phyloP scores from a whole-genome alignment of 2,113 vertebrate species.

The Malurus elegans region DNA sequence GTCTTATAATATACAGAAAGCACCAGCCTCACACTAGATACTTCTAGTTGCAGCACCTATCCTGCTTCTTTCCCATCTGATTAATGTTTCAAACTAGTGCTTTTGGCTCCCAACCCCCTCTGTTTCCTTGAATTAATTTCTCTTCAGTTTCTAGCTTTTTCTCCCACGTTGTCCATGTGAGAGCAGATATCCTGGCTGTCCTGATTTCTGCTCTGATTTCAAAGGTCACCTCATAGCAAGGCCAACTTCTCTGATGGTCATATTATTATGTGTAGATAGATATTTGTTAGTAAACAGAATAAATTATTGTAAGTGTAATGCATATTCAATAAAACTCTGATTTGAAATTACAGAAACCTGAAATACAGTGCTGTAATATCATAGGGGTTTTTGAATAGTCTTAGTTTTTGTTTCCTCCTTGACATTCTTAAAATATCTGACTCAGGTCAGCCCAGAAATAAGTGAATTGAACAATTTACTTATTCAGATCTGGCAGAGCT shows the following conservation, averaged over 20 bases:
- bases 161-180: neutral
- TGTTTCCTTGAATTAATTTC: neutral
- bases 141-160: neutral
- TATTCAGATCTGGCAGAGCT: slow-evolving; percentile 26
- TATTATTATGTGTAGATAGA: neutral
- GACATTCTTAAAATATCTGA: neutral
- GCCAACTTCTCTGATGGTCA: neutral
- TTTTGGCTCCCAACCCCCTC: neutral
- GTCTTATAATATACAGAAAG: neutral
- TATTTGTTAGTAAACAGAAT: neutral
- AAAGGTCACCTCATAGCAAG: neutral
- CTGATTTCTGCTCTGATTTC: neutral
- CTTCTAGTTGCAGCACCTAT: neutral
- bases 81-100: neutral
- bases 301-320: neutral
- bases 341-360: neutral
- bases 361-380: neutral
- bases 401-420: neutral
- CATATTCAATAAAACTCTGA: neutral
- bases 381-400: neutral
- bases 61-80: neutral
- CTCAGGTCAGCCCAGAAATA: neutral
- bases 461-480: slow-evolving; percentile 17
- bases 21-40: neutral
- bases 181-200: neutral